Base-by-base conservation (phyloP, 2,888 invertebrate genomes). In the Synergus laeviventris region DNA sequence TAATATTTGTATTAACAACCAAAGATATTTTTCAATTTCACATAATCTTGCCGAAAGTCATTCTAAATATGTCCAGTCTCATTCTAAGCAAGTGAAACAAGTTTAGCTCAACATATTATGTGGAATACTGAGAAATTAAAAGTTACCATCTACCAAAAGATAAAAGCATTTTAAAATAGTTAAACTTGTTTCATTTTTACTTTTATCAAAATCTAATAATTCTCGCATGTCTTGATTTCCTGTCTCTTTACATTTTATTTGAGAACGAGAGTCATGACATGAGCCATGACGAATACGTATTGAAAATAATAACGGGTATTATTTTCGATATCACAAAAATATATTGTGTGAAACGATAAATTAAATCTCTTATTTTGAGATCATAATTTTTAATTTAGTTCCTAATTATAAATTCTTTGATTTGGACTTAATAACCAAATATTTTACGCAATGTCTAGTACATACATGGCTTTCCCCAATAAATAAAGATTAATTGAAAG, bases 21-120 rank as follows among this genome's bases (percentile, higher is more conserved):
- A 77, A 66, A 66, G 42, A 24, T 12, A 49, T 49, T 2, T 54
- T 54, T 11, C n/a, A 49, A 16, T 66, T 45, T 66, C 42, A 64
- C 21, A 1, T 16, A 66, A 24, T 31, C 31, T 70, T 49, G 70
- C 70, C 70, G 49, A 70, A 21, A 64, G 42, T 64, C 21, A 42
- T 64, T 42, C 21, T 12, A 16, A 64, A n/a, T 42, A 21, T 39
- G 18, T 42, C 14, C 7, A 64, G 18, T 18, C 8, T 1, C 16
- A 42, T 62, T 39, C 18, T 39, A 24, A 42, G 21, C 14, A 21
- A 42, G 3, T 38, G 36, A 38, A 62, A 62, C 36, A 62, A 62
- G 16, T 38, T 62, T 38, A 18, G 18, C 38, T 36, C 1, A 59
- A 59, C 1, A 59, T 24, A 21, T 14, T 24, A 24, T 21, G 59